These are phyloP conservation scores for Gastrophryne carolinensis DNA, from an alignment of 2,797 vertebrate species.

Conservation along the genomic window DNA sequence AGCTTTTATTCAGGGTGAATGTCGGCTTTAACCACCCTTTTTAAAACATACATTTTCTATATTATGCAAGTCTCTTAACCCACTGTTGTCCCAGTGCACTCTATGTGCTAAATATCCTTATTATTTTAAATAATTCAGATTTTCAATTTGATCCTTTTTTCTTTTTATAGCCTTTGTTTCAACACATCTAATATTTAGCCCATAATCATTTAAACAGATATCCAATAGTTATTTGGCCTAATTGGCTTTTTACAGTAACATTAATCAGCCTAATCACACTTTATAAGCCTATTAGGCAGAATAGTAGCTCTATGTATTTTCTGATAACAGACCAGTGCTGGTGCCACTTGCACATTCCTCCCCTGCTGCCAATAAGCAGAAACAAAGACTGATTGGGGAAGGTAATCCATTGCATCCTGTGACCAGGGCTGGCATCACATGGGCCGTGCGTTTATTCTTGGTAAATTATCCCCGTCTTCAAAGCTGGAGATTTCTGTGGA, in stretches of 20 bases:
- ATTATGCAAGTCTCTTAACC: no score
- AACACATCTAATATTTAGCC: no score
- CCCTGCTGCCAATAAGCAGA: neutral
- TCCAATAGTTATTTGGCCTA: neutral
- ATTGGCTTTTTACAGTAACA: neutral
- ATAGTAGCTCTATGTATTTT: neutral
- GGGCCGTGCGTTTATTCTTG: neutral
- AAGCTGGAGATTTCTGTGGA: slow-evolving; percentile 20
- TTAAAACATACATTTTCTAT: no score
- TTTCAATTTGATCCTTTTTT: no score
- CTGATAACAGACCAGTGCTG: neutral
- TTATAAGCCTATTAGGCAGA: neutral
- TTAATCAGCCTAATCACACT: neutral
- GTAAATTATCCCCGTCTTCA: neutral
- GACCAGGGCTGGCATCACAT: slow-evolving; percentile 26
- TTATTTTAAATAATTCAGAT: no score
- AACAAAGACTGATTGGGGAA: slow-evolving; percentile 1
- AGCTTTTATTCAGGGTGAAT: no score
- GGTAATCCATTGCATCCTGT: slow-evolving; percentile 28
- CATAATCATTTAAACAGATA: no score
- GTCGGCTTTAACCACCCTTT: no score
- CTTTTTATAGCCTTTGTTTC: no score
- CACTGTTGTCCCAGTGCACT: no score
- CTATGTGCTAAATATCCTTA: no score
- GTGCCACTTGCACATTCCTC: slow-evolving; percentile 4